Evolutionary conservation across 2,888 invertebrate genomes (phyloP).

Genomic region (Agrochola litura): DNA sequence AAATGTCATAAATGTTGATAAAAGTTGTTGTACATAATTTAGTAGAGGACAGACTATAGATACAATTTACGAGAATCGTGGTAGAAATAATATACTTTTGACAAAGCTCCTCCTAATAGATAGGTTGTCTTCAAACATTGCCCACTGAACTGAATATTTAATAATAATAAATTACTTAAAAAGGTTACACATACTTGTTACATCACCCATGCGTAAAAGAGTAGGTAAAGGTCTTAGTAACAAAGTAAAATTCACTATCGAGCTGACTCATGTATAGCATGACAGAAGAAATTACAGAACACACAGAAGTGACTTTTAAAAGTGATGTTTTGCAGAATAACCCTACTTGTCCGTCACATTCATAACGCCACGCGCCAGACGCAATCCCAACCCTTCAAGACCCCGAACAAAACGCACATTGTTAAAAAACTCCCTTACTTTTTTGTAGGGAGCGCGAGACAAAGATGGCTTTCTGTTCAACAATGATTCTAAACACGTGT

Average conservation of each 20-base stretch:
- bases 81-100: slow-evolving; percentile 1
- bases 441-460: slow-evolving; percentile 51
- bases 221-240: neutral
- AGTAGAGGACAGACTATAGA: neutral
- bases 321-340: slow-evolving; percentile 1
- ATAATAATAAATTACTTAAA: slow-evolving; percentile 27
- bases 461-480: slow-evolving; percentile 65
- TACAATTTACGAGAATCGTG: slow-evolving; percentile 1
- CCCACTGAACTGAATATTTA: slow-evolving; percentile 35
- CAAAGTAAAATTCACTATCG: neutral
- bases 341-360: slow-evolving; percentile 8
- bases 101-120: neutral
- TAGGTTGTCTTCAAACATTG: slow-evolving; percentile 23
- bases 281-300: neutral
- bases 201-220: neutral
- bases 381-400: slow-evolving; percentile 18
- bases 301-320: neutral
- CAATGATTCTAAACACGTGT: slow-evolving; percentile 75
- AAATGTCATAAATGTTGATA: neutral
- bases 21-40: neutral
- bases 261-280: neutral
- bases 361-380: slow-evolving; percentile 26
- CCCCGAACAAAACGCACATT: slow-evolving; percentile 24
- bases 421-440: slow-evolving; percentile 28
- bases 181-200: slow-evolving; percentile 15